Evolutionary conservation across 2,888 invertebrate species (phyloP).

Genomic region (Craniophora ligustri): DNA sequence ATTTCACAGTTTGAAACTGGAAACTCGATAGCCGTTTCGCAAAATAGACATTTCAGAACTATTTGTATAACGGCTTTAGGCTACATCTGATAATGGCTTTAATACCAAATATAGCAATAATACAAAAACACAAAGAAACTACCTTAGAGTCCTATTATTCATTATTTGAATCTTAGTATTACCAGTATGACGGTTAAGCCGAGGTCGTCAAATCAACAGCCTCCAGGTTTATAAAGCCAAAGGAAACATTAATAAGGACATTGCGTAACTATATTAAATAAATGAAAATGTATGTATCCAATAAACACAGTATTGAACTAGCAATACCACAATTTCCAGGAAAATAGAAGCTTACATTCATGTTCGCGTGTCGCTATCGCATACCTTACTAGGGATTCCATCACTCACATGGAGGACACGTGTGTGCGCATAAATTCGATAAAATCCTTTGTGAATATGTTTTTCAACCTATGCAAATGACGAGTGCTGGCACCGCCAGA

Average conservation of each 20-base stretch:
- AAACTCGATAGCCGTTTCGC: no score
- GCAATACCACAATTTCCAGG: slow-evolving; percentile 9
- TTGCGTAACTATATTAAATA: slow-evolving; percentile 15
- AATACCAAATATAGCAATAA: no score
- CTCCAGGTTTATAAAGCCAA: slow-evolving; percentile 9
- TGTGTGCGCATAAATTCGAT: slow-evolving; percentile 80
- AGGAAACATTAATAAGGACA: not conserved
- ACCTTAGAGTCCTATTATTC: no score
- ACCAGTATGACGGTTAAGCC: no score
- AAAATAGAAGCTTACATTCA: slow-evolving; percentile 48
- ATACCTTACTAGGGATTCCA: slow-evolving; percentile 64
- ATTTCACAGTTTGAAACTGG: no score
- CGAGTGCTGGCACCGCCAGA: slow-evolving; percentile 58
- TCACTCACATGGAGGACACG: slow-evolving; percentile 62
- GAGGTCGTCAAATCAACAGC: slow-evolving; percentile 1
- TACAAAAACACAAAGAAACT: no score
- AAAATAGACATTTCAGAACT: no score
- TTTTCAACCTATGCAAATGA: slow-evolving; percentile 68
- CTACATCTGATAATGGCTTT: no score
- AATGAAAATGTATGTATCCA: slow-evolving; percentile 4
- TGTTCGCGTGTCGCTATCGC: slow-evolving; percentile 42
- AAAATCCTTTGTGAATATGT: slow-evolving; percentile 68
- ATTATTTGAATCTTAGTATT: no score
- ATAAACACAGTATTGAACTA: slow-evolving; percentile 6
- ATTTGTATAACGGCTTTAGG: no score